Evolutionary conservation across 1,140 invertebrate genomes (phyloP).

Genomic region (Achroia grisella): DNA sequence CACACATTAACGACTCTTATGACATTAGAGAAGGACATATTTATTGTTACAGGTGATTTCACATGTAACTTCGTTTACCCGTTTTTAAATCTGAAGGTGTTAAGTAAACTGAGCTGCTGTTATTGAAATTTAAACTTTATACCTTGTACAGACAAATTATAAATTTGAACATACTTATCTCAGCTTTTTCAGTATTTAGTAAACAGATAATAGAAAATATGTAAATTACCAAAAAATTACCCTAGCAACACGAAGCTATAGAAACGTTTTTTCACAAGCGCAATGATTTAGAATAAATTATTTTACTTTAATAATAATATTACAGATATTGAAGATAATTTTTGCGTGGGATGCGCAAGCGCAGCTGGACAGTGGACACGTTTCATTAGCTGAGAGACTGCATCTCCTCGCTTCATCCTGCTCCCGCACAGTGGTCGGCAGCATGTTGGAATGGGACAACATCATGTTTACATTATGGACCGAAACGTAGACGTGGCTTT

Average conservation of each 20-base stretch:
- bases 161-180: constrained; percentile 34
- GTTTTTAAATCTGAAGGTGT: constrained; percentile 13
- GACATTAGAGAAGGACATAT: constrained; percentile 24
- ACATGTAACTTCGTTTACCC: constrained; percentile 30
- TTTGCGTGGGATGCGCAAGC: constrained; percentile 44
- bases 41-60: constrained; percentile 31
- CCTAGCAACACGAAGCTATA: no score
- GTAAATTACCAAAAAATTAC: neutral
- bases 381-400: constrained; percentile 60
- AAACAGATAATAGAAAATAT: constrained; percentile 27
- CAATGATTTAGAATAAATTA: neutral
- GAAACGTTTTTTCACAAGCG: neutral
- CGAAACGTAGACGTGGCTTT: constrained; percentile 58
- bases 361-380: constrained; percentile 60
- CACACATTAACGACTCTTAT: constrained; percentile 5
- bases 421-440: constrained; percentile 11
- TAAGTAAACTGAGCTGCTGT: constrained; percentile 11
- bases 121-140: constrained; percentile 25
- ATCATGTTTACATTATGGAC: constrained; percentile 50
- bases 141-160: neutral
- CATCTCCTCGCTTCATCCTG: constrained; percentile 46
- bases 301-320: neutral
- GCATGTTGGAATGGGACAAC: constrained; percentile 32
- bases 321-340: constrained; percentile 22
- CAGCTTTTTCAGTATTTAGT: constrained; percentile 22